Conservation (phyloP, 2,888 invertebrate genomes). For the Hartigia nigra region DNA sequence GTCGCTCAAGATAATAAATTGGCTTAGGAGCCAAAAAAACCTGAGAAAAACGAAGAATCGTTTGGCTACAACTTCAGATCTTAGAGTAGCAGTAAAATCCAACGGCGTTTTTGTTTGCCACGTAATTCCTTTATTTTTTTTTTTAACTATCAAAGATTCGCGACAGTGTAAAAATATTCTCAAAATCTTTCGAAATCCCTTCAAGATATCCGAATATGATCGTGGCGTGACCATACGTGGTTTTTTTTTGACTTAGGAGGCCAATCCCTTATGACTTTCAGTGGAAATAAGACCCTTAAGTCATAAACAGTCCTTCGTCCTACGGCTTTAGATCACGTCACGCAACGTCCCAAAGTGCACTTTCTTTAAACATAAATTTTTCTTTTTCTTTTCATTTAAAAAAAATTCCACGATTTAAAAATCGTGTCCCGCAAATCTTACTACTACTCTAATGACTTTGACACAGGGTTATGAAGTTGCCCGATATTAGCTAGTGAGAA, state of each 20-base stretch:
- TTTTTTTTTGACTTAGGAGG: not conserved
- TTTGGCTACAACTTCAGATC: constrained; percentile 27
- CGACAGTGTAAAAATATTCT: constrained; percentile 32
- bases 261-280: not conserved
- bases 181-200: constrained; percentile 7
- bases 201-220: not conserved
- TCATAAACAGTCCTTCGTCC: not conserved
- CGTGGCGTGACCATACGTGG: not conserved
- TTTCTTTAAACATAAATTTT: not conserved
- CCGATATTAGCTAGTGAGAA: constrained; percentile 13
- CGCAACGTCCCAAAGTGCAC: constrained; percentile 12
- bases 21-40: not conserved
- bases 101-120: constrained; percentile 5
- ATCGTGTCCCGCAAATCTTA: constrained; percentile 20
- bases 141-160: not conserved
- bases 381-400: not conserved
- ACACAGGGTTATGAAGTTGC: constrained; percentile 23
- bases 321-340: not conserved
- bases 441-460: constrained; percentile 29
- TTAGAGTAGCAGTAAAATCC: constrained; percentile 36
- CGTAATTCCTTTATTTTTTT: not conserved
- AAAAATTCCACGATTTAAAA: constrained; percentile 2
- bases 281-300: not conserved
- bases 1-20: not conserved
- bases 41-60: constrained; percentile 25